Base-by-base conservation (phyloP, 2,888 invertebrate species). In the Bellardia pandia region DNA sequence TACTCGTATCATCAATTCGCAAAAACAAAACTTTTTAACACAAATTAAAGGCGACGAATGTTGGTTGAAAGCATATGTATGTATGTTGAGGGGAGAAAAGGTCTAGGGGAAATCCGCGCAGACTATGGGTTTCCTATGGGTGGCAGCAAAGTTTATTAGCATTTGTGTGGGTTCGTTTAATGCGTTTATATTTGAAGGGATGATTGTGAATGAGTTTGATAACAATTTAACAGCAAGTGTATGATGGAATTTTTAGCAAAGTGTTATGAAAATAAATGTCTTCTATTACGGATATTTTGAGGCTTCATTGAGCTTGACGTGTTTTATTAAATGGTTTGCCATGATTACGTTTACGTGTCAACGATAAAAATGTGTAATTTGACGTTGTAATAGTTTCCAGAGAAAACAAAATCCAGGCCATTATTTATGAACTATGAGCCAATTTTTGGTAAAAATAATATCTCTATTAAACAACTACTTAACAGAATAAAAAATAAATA, bases 331-430 rank as follows among this genome's bases (percentile, higher is more conserved):
- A 87, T 87, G 85, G 85, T 85, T 87, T 81, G 71, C 64, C 42
- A 85, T 87, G 87, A 87, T 85, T 87, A 87, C 86, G 58, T 78
- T 74, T 87, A 87, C 87, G 87, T 87, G 87, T 82, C 87, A 82
- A 71, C 69, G 81, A 78, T 85, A 85, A 85, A 86, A 75, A 85
- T 74, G 56, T 68, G 56, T 64, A 86, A 81, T 82, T 87, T 78
- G 68, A 78, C 58, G 33, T 68, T 64, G 64, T 68, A 81, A 81
- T 81, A 87, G 86, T 87, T 87, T 74, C 9, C 11, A 51, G 16
- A 60, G 42, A 11, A 56, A 74, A 48, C 48, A 33, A 80, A 81
- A 79, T 68, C 62, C 33, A 30, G 51, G 62, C 51, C 58, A 48
- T 60, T 69, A 62, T 75, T 68, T 82, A 81, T 75, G 66, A 82